Percentiles rank a stretch among this genome's conserved stretches.
phyloP scores from a whole-genome alignment of 2,797 vertebrate genomes.

The Cyclopterus lumpus region DNA sequence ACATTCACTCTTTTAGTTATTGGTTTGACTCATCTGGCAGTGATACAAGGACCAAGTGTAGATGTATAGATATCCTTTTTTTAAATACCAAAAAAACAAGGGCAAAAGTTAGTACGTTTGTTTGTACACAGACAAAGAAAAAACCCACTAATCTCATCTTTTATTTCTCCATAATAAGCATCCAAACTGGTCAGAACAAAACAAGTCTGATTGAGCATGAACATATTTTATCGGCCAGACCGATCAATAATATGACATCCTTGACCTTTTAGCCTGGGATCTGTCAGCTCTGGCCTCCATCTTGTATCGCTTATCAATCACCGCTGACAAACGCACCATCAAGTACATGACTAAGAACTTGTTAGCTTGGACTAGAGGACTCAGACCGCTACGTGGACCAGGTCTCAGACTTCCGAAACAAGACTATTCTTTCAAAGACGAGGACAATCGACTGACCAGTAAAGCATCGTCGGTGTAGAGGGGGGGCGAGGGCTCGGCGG shows the following conservation, averaged over 20 bases:
- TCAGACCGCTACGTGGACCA: no score
- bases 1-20: neutral
- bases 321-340: neutral
- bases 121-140: no score
- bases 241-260: neutral
- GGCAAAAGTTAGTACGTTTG: no score
- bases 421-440: neutral
- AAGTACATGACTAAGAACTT: neutral
- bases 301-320: neutral
- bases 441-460: constrained; percentile 83
- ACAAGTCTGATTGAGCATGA: neutral
- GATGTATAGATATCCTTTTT: no score
- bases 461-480: constrained; percentile 86
- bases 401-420: no score
- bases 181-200: neutral
- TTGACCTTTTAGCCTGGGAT: neutral
- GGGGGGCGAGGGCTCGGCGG: constrained; percentile 86
- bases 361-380: neutral
- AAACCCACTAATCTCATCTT: neutral
- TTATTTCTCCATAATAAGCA: neutral
- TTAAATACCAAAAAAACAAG: no score
- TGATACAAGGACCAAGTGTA: neutral
- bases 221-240: neutral
- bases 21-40: neutral
- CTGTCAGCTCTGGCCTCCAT: neutral